These are phyloP conservation scores for Choloepus hoffmanni DNA, from an alignment of 2,113 vertebrate species.

Conservation along the genomic window DNA sequence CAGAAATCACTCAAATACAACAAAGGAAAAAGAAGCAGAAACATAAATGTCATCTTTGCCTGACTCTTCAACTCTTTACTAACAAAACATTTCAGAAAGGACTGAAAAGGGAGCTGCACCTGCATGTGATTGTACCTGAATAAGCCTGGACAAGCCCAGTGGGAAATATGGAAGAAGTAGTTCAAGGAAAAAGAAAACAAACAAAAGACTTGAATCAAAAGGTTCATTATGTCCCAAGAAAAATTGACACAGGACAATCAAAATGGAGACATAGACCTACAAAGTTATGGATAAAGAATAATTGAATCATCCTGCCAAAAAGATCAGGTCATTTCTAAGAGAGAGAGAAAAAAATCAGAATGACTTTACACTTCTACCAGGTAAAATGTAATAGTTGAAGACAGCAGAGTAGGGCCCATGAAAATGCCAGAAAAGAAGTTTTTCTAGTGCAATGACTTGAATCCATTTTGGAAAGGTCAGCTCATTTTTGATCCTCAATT, in stretches of 20 bases:
- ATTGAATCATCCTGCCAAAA: not conserved
- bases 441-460: not conserved
- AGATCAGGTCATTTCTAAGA: not conserved
- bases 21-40: not conserved
- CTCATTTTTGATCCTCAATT: not conserved
- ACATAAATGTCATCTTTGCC: not conserved
- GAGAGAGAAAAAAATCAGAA: not conserved
- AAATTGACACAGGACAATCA: not conserved
- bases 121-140: fast-evolving
- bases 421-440: not conserved
- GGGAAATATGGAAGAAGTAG: not conserved
- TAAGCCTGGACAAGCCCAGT: not conserved
- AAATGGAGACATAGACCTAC: not conserved
- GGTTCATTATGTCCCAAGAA: not conserved
- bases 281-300: not conserved
- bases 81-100: not conserved
- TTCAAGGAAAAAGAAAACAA: not conserved
- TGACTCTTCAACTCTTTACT: not conserved
- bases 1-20: not conserved
- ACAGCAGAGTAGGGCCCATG: not conserved
- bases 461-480: not conserved
- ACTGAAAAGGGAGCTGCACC: not conserved
- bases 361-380: not conserved
- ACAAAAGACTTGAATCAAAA: not conserved
- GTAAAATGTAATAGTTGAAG: not conserved